Conservation (phyloP, 2,797 vertebrate genomes). For the Rhinella marina region DNA sequence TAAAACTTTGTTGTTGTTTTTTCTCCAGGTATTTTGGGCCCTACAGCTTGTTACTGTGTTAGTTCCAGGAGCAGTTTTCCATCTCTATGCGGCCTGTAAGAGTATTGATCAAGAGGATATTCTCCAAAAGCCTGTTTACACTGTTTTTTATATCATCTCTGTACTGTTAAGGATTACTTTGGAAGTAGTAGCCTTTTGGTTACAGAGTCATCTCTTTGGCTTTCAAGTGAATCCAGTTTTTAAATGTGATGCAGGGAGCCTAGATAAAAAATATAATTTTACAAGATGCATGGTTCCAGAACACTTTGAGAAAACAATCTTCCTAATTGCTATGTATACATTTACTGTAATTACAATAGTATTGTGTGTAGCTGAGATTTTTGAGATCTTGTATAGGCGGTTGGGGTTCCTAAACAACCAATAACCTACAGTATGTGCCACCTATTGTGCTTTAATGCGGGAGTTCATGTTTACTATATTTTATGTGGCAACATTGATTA, state of each 20-base stretch:
- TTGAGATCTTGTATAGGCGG: slow-evolving; percentile 84
- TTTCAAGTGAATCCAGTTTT: slow-evolving; percentile 85
- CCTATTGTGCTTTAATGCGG: slow-evolving; percentile 38
- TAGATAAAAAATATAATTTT: slow-evolving; percentile 80
- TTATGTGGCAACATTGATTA: background rate
- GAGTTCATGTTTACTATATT: slow-evolving; percentile 17
- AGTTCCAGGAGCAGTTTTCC: slow-evolving; percentile 85
- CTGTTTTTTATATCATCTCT: slow-evolving; percentile 84
- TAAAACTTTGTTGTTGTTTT: background rate
- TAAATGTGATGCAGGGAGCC: slow-evolving; percentile 78
- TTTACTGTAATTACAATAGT: slow-evolving; percentile 87
- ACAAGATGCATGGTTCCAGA: slow-evolving; percentile 87
- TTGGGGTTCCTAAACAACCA: slow-evolving; percentile 80
- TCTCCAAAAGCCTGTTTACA: slow-evolving; percentile 81
- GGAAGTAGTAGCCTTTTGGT: slow-evolving; percentile 87
- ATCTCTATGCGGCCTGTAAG: slow-evolving; percentile 85
- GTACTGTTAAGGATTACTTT: slow-evolving; percentile 85
- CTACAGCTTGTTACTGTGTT: slow-evolving; percentile 85
- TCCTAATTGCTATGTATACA: slow-evolving; percentile 89
- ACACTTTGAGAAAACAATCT: slow-evolving; percentile 91
- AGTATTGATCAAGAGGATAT: slow-evolving; percentile 87
- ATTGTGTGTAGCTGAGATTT: slow-evolving; percentile 84
- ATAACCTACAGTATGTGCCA: slow-evolving; percentile 65
- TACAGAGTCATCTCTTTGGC: slow-evolving; percentile 88
- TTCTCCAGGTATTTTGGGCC: slow-evolving; percentile 84